Percentiles rank a stretch among this genome's conserved stretches.
These are phyloP conservation scores for Epinephelus cyanopodus DNA, from an alignment of 2,113 vertebrate species.

Conservation along the genomic window DNA sequence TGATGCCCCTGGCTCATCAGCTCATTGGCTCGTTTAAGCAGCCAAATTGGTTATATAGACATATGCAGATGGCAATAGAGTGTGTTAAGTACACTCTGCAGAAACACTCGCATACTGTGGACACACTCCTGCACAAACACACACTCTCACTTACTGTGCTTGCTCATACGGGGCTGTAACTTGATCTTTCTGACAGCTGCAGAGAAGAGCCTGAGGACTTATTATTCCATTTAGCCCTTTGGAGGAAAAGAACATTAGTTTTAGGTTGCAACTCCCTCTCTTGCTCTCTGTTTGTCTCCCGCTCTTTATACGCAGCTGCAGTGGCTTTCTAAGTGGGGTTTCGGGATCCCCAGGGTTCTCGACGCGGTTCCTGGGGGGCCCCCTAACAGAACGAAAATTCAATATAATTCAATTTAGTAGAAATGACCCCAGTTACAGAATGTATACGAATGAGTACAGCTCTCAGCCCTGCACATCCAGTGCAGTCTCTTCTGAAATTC, in stretches of 20 bases:
- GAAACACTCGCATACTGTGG: conserved; percentile 37
- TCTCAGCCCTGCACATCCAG: conserved; percentile 8
- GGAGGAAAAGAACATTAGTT: conserved; percentile 69
- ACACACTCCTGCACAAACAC: conserved; percentile 15
- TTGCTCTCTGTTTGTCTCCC: conserved; percentile 2
- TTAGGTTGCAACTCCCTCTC: conserved; percentile 57
- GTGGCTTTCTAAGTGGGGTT: conserved; percentile 41
- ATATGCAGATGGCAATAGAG: conserved; percentile 57
- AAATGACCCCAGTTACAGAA: conserved; percentile 55
- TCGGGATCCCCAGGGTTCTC: conserved; percentile 32
- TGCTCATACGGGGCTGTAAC: conserved; percentile 58
- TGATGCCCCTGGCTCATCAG: not conserved
- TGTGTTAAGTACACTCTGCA: conserved; percentile 37
- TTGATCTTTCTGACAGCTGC: conserved; percentile 72
- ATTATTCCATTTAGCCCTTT: conserved; percentile 71
- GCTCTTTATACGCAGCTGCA: conserved; percentile 48
- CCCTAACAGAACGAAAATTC: conserved; percentile 38
- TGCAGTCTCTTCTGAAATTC: conserved; percentile 34
- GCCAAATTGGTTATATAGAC: conserved; percentile 45
- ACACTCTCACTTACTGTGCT: conserved; percentile 20
- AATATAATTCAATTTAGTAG: conserved; percentile 36
- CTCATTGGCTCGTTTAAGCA: conserved; percentile 18
- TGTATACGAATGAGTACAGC: conserved; percentile 22
- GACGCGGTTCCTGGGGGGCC: conserved; percentile 26
- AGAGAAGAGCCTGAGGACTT: conserved; percentile 65